Percentiles rank a stretch among this genome's conserved stretches.
Conservation (phyloP, 1,140 invertebrate genomes). For the Dermatophagoides farinae region DNA sequence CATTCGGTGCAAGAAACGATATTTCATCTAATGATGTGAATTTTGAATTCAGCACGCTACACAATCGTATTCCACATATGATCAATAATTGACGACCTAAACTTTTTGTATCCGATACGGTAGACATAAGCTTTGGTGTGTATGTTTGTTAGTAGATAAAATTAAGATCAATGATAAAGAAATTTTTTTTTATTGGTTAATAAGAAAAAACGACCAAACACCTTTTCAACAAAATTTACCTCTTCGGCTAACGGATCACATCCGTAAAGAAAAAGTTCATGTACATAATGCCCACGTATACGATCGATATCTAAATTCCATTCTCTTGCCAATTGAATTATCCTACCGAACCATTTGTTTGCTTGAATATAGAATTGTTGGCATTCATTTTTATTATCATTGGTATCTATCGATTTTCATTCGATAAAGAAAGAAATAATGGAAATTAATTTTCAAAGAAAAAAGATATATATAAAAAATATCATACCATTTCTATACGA, state of each 20-base stretch:
- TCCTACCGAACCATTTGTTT: slow-evolving; percentile 36
- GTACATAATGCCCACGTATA: slow-evolving; percentile 50
- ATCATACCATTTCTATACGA: not conserved
- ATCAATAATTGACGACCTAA: slow-evolving; percentile 42
- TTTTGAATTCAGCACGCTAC: slow-evolving; percentile 36
- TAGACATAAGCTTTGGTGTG: slow-evolving; percentile 32
- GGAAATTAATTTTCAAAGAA: not conserved
- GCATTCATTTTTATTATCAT: not conserved
- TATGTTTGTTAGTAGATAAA: slow-evolving; percentile 5
- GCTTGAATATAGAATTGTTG: slow-evolving; percentile 5
- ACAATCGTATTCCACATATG: slow-evolving; percentile 47
- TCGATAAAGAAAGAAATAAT: not conserved
- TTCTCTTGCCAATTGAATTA: slow-evolving; percentile 44
- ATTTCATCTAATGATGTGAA: slow-evolving; percentile 38
- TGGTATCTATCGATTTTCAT: slow-evolving; percentile 15
- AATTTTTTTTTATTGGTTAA: no score
- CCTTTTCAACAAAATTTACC: slow-evolving; percentile 25
- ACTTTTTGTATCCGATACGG: slow-evolving; percentile 39
- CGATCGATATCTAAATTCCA: slow-evolving; percentile 58
- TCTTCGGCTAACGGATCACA: slow-evolving; percentile 54
- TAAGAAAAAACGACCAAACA: not conserved
- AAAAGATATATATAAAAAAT: not conserved
- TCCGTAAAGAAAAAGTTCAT: slow-evolving; percentile 49
- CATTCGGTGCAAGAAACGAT: slow-evolving; percentile 40
- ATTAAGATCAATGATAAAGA: not conserved